These are phyloP conservation scores for Nasonia oneida DNA, from an alignment of 2,888 invertebrate species.

Conservation along the genomic window DNA sequence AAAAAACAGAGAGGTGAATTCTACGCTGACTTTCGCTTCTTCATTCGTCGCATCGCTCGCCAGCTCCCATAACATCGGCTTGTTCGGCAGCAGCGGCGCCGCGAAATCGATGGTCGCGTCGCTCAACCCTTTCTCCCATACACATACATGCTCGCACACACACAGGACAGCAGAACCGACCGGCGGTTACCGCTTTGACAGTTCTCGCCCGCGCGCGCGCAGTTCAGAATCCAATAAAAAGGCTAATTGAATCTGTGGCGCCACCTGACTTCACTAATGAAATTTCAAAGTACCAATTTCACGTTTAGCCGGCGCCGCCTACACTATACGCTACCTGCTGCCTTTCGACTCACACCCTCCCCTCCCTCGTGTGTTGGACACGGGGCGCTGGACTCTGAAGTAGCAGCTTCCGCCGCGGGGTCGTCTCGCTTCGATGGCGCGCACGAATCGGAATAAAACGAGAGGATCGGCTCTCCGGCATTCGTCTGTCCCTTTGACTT, in stretches of 20 bases:
- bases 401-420: slow-evolving; percentile 33
- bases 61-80: background rate
- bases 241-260: slow-evolving; percentile 79
- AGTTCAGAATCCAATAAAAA: slow-evolving; percentile 78
- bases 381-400: slow-evolving; percentile 68
- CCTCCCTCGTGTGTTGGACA: slow-evolving; percentile 66
- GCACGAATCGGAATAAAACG: slow-evolving; percentile 73
- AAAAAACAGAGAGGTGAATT: no score
- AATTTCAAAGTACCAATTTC: slow-evolving; percentile 79
- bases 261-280: slow-evolving; percentile 79
- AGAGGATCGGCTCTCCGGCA: slow-evolving; percentile 64
- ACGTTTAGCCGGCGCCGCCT: slow-evolving; percentile 73
- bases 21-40: slow-evolving; percentile 2
- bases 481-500: slow-evolving; percentile 3
- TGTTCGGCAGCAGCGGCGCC: background rate
- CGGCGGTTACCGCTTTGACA: slow-evolving; percentile 75
- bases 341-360: slow-evolving; percentile 45
- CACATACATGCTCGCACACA: background rate
- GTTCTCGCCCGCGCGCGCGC: slow-evolving; percentile 73
- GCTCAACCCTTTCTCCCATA: background rate
- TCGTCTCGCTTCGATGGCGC: slow-evolving; percentile 65
- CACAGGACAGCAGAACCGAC: background rate
- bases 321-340: slow-evolving; percentile 12
- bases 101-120: slow-evolving; percentile 28
- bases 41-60: background rate